phyloP scores from a whole-genome alignment of 2,888 invertebrate genomes.

The Dysmachus trigonus region DNA sequence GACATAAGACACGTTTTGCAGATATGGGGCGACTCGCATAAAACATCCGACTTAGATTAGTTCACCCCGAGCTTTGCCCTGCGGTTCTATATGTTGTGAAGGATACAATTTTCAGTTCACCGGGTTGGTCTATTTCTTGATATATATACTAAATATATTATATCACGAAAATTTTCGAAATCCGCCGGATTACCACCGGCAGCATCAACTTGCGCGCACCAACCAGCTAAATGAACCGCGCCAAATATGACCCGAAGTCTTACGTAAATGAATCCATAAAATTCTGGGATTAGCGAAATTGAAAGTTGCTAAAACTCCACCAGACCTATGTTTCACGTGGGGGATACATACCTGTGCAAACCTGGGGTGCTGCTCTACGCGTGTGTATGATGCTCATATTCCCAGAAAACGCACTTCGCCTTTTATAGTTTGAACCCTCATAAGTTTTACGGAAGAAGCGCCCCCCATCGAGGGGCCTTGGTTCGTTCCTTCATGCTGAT shows the following conservation, averaged over 20 bases:
- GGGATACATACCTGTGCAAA: neutral
- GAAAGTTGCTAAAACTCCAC: conserved; percentile 25
- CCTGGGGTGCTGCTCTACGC: neutral
- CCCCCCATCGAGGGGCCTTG: neutral
- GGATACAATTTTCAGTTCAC: neutral
- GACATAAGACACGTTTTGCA: conserved; percentile 44
- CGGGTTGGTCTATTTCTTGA: neutral
- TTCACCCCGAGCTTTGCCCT: neutral
- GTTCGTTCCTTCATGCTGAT: neutral
- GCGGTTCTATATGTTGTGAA: neutral
- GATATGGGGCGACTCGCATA: conserved; percentile 38
- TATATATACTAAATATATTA: neutral
- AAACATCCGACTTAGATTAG: conserved; percentile 35
- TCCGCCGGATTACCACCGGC: neutral
- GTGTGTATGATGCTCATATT: neutral
- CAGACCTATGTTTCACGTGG: neutral
- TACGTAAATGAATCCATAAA: conserved; percentile 37
- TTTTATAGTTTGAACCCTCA: conserved; percentile 40
- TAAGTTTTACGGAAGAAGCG: conserved; percentile 20
- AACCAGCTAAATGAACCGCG: conserved; percentile 11
- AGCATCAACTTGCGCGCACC: neutral
- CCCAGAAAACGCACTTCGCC: conserved; percentile 23
- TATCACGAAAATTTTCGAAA: neutral
- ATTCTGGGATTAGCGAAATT: conserved; percentile 35
- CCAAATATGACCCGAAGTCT: neutral